A percentile compares a stretch with the other conserved stretches of the same genome.
phyloP scores from a whole-genome alignment of 2,888 invertebrate genomes.

The Pristionchus entomophagus region DNA sequence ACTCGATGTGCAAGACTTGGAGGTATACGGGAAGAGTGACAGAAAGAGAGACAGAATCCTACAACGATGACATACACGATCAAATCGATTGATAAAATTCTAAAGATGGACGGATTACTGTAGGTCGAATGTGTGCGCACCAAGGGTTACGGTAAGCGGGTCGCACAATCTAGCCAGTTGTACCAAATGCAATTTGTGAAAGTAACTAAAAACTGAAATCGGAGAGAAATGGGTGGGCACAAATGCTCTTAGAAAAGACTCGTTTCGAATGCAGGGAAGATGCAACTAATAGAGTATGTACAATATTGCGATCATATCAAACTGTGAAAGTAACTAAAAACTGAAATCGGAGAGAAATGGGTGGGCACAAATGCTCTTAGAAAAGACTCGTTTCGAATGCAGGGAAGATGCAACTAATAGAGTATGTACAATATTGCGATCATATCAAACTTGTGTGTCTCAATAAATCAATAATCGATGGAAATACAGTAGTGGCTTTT shows the following conservation, averaged over 20 bases:
- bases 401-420: conserved; percentile 1
- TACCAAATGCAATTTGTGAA: conserved; percentile 9
- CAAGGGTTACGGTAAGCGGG: conserved; percentile 6
- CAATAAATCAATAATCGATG: conserved; percentile 40
- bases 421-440: conserved; percentile 44
- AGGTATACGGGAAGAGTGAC: background rate
- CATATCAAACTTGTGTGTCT: conserved; percentile 19
- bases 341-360: conserved; percentile 37
- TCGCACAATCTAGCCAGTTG: conserved; percentile 16
- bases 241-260: conserved; percentile 46
- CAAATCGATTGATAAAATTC: conserved; percentile 29
- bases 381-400: conserved; percentile 40
- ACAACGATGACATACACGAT: background rate
- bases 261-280: conserved; percentile 35
- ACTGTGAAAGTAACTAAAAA: conserved; percentile 8
- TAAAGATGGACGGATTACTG: background rate
- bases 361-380: conserved; percentile 43
- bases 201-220: conserved; percentile 28
- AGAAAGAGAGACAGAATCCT: background rate
- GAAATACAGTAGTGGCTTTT: conserved; percentile 28
- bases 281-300: conserved; percentile 16
- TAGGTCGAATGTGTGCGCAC: conserved; percentile 9
- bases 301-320: conserved; percentile 42
- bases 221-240: background rate
- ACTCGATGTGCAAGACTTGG: conserved; percentile 5